phyloP scores from a whole-genome alignment of 2,113 vertebrate genomes.

The Cryptoleucopteryx plumbea region DNA sequence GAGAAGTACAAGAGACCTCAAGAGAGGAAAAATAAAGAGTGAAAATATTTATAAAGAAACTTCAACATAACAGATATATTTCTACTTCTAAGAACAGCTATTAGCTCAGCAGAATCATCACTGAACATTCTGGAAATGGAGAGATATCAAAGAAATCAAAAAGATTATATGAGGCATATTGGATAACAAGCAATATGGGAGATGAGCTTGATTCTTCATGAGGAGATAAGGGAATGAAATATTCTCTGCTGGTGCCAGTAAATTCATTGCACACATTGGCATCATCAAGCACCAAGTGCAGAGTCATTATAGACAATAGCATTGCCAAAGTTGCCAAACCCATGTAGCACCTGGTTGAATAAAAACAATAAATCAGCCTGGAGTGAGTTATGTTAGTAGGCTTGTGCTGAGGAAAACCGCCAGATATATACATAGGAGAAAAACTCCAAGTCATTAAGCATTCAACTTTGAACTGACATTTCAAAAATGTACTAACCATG shows the following conservation, averaged over 20 bases:
- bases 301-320: neutral
- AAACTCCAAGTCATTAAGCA: neutral
- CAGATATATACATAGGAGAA: neutral
- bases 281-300: neutral
- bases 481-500: neutral
- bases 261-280: accelerated
- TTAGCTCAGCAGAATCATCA: neutral
- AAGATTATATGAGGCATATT: neutral
- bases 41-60: neutral
- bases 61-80: neutral
- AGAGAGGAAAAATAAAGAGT: neutral
- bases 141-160: neutral
- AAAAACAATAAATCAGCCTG: constrained; percentile 28
- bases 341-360: constrained; percentile 9
- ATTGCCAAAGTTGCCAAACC: constrained; percentile 22
- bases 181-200: neutral
- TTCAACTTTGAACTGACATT: constrained; percentile 1
- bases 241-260: neutral
- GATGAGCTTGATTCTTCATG: neutral
- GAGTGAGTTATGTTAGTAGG: neutral
- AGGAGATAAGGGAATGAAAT: constrained; percentile 13
- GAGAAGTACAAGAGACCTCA: neutral
- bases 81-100: neutral
- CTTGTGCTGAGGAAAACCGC: neutral
- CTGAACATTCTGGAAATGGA: neutral